These are phyloP conservation scores for Bathynomus jamesi DNA, from an alignment of 1,140 invertebrate species.

Conservation along the genomic window DNA sequence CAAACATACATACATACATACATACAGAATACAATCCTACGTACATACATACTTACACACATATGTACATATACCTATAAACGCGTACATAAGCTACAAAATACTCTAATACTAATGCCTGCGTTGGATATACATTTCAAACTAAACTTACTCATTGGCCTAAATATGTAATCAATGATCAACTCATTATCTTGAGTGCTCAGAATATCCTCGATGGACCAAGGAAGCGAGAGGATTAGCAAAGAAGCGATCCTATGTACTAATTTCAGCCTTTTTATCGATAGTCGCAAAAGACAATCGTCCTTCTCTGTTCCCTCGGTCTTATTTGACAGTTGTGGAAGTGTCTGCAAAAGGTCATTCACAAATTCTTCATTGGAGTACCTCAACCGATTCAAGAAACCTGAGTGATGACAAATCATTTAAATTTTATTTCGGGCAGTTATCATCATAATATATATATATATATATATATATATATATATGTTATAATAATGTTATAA, in stretches of 20 bases:
- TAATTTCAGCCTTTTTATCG: neutral
- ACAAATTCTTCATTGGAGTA: slow-evolving; percentile 11
- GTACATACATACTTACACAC: slow-evolving; percentile 4
- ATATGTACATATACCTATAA: neutral
- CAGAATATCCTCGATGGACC: neutral
- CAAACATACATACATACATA: slow-evolving; percentile 3
- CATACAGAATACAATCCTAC: neutral
- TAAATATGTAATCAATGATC: neutral
- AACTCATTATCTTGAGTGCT: neutral
- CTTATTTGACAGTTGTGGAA: neutral
- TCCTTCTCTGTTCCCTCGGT: neutral
- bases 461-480: too few species aligned
- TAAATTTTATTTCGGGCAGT: too few species aligned
- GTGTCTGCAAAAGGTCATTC: neutral
- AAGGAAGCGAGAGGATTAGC: neutral
- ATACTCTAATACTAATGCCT: neutral
- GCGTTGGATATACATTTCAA: neutral
- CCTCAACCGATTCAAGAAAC: neutral
- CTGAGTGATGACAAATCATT: too few species aligned
- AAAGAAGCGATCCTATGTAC: neutral
- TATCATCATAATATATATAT: too few species aligned
- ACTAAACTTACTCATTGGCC: neutral
- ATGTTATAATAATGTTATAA: too few species aligned
- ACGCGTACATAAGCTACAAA: neutral
- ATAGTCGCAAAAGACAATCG: neutral